Percentiles rank a stretch among this genome's conserved stretches.
These are phyloP conservation scores for Hystrix brachyura DNA, from an alignment of 2,113 vertebrate species.

Conservation along the genomic window DNA sequence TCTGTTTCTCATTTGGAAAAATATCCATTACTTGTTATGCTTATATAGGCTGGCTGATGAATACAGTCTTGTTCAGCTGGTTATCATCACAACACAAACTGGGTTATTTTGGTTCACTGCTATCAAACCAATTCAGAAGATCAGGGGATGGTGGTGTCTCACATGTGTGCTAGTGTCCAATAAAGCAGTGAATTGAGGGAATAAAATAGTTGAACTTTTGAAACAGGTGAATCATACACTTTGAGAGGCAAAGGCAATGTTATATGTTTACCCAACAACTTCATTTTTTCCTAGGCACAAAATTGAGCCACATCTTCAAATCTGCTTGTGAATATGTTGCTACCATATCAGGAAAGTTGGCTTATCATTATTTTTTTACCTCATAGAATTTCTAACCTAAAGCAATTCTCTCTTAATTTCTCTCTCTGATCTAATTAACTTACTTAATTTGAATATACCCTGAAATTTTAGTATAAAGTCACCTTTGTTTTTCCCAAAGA, in stretches of 20 bases:
- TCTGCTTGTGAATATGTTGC: not conserved
- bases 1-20: constrained; percentile 41
- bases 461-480: not conserved
- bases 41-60: not conserved
- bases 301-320: not conserved
- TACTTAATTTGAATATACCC: not conserved
- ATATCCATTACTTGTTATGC: not conserved
- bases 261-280: not conserved
- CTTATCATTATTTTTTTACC: not conserved
- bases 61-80: not conserved
- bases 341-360: not conserved
- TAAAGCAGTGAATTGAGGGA: not conserved
- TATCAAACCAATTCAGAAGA: not conserved
- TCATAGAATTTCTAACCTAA: constrained; percentile 13
- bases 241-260: not conserved
- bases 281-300: not conserved
- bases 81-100: not conserved
- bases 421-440: not conserved
- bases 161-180: not conserved
- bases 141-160: not conserved
- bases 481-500: not conserved
- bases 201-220: not conserved
- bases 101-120: not conserved
- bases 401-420: not conserved
- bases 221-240: not conserved